Evolutionary conservation across 2,888 invertebrate species (phyloP).

Genomic region (Mesorhabditis spiculigera): DNA sequence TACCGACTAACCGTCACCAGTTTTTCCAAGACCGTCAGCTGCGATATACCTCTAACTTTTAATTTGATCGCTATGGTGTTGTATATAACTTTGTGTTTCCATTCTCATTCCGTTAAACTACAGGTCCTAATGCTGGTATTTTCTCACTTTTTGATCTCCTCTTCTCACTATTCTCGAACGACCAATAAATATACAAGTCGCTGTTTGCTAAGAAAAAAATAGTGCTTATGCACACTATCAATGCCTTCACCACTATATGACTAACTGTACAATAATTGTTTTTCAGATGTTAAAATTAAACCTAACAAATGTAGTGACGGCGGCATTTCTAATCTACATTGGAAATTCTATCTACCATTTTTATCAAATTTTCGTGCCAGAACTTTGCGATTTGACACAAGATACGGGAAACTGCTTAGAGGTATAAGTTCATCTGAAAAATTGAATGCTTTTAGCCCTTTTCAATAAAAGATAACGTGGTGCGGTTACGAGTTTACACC

Average conservation of each 20-base stretch:
- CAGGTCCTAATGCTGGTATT: too few species aligned
- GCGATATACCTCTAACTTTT: background rate
- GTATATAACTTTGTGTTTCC: background rate
- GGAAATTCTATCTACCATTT: slow-evolving; percentile 62
- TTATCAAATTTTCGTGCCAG: slow-evolving; percentile 61
- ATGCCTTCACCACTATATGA: slow-evolving; percentile 2
- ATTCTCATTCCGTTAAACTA: too few species aligned
- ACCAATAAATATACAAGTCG: too few species aligned
- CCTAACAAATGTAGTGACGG: slow-evolving; percentile 54
- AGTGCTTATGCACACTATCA: too few species aligned
- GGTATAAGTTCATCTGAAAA: slow-evolving; percentile 14
- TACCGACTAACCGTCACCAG: slow-evolving; percentile 1
- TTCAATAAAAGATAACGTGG: too few species aligned
- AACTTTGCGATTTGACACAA: slow-evolving; percentile 20
- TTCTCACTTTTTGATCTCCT: too few species aligned
- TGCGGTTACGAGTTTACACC: slow-evolving; percentile 32
- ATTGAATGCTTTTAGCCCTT: background rate
- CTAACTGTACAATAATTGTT: background rate
- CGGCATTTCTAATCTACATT: slow-evolving; percentile 62
- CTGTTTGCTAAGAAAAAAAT: too few species aligned
- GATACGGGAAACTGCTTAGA: slow-evolving; percentile 16
- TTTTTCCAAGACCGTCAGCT: background rate
- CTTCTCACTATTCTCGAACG: too few species aligned
- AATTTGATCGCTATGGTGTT: background rate
- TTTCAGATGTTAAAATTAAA: slow-evolving; percentile 24